Evolutionary conservation across 2,888 invertebrate species (phyloP).

Genomic region (Agrotis ipsilon): DNA sequence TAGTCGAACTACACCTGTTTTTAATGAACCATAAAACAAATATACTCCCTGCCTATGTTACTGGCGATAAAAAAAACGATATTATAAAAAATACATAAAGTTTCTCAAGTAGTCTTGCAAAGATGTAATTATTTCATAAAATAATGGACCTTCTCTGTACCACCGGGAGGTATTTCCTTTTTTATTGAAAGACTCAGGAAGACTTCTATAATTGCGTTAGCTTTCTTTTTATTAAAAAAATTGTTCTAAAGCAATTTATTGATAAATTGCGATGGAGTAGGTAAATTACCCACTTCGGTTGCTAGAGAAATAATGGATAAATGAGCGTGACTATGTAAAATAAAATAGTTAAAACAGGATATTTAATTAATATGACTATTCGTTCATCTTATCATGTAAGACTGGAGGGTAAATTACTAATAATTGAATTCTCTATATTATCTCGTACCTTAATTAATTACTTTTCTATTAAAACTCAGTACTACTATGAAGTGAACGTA

Average conservation of each 20-base stretch:
- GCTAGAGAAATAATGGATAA: neutral
- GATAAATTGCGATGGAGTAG: neutral
- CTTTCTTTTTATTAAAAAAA: constrained; percentile 24
- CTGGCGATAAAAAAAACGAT: neutral
- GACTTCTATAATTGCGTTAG: constrained; percentile 18
- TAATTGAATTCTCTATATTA: constrained; percentile 29
- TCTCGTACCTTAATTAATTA: constrained; percentile 28
- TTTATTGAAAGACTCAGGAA: constrained; percentile 6
- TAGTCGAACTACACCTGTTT: neutral
- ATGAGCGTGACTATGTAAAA: neutral
- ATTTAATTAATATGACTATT: neutral
- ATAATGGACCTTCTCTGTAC: constrained; percentile 4
- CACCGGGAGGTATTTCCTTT: neutral
- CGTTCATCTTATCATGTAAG: neutral
- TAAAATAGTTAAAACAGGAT: neutral
- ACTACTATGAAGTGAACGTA: too few relatives aligned
- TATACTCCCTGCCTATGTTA: neutral
- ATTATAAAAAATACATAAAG: constrained; percentile 8
- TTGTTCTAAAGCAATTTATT: constrained; percentile 6
- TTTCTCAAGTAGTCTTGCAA: neutral
- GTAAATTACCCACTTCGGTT: neutral
- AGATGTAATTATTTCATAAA: constrained; percentile 24
- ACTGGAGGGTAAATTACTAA: constrained; percentile 12
- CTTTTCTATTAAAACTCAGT: neutral
- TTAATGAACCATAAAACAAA: constrained; percentile 9